Evolutionary conservation across 2,888 invertebrate species (phyloP), one percentile per base, ranked within the genome.

Genomic region (Cheilosia grossa): DNA sequence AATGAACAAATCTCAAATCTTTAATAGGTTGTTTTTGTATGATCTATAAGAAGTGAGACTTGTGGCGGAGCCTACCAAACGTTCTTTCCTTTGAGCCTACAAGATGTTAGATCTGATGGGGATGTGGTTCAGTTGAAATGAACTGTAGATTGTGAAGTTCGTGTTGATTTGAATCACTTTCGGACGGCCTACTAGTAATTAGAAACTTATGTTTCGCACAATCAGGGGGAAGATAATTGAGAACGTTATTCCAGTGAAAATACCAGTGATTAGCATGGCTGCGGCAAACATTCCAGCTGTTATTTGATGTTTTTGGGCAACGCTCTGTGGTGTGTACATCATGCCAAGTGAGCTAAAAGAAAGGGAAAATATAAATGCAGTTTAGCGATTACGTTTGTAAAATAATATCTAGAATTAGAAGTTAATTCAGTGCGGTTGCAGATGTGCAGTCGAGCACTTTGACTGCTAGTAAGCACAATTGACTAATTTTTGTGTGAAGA

Each of bases 271-370:
- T 1, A 99, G 93, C 89, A 96, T 96, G 21, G 99, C 98, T 0
- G 97, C 98, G 51, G 97, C 98, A 91, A 98, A 97, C 99, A 99
- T 99, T 75, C 99, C 99, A 0, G 99, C 99, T 0, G 95, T 95
- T 0, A 96, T 93, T 17, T 97, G 96, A 91, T 97, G 93, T 89
- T 97, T 95, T 0, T 95, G 94, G n/a, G 96, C 95, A 17, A 97
- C 97, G 47, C 94, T 94, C 87, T 90, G 89, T 15, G 92, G 92
- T 7, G 92, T 88, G 73, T 92, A 92, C 92, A 92, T 92, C 92
- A 92, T 92, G 19, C 90, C 92, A 75, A 92, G 88, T 6, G 92
- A 91, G 87, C 97, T 97, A 92, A 58, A 93, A 88, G 82, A 4
- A 47, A 72, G 64, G 59, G 67, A 61, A 79, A 70, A 70, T 30